Evolutionary conservation across 2,113 vertebrate genomes (phyloP), one percentile per base, ranked within the genome.

Genomic region (Etheostoma spectabile): DNA sequence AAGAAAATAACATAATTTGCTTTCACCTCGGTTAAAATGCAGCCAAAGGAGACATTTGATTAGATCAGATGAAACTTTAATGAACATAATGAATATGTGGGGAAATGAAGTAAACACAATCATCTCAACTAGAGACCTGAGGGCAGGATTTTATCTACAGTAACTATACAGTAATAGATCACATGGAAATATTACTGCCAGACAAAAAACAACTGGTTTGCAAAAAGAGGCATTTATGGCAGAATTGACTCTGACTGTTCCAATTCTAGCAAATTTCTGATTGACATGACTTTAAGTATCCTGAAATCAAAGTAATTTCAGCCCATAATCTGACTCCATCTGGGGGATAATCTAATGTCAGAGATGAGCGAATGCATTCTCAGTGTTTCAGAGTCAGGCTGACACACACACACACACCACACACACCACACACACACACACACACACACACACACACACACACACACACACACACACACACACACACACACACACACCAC

Each of bases 331-430:
- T 52, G 73, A 77, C 75, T 82, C 45, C 38, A 86, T 85, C 78
- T 65, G 51, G 16, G 66, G 53, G 76, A 81, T 88, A 88, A 90
- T 90, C 76, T 80, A 89, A 90, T 85, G 66, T 63, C 22, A 46
- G 27, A 75, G 67, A 19, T 14, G 63, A 85, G 79, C 77, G 70
- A 60, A 78, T 14, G 12, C 62, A 46, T 76, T 68, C 87, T 89
- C 71, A 79, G 27, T 46, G 76, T 42, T 71, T 79, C 48, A 3
- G 55, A 76, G 46, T 79, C 55, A 61, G 21, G 10, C 60, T 11
- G n/a, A 57, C 8, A 62, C 27, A 14, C 60, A 35, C 33, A 56
- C 64, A 30, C 53, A 56, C 33, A 38, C 74, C 57, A n/a, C n/a
- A n/a, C n/a, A n/a, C n/a, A n/a, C n/a, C 73, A 72, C 56, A 71